phyloP scores from a whole-genome alignment of 2,797 vertebrate genomes.

The Manis javanica region DNA sequence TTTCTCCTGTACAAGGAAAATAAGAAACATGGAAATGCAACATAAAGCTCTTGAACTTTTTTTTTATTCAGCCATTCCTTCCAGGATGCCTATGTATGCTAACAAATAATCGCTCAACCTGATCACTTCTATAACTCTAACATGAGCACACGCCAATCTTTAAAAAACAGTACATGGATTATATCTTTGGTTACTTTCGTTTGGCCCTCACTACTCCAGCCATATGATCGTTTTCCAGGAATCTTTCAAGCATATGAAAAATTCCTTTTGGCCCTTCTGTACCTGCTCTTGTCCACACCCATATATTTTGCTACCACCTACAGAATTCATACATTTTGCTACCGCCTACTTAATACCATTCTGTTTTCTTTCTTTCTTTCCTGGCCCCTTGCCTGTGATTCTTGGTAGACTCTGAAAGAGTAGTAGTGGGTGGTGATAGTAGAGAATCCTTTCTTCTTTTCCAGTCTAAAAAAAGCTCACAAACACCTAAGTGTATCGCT shows the following conservation, averaged over 20 bases:
- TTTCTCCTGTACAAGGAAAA: slow-evolving; percentile 25
- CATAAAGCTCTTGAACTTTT: slow-evolving; percentile 30
- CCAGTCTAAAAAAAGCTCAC: slow-evolving; percentile 16
- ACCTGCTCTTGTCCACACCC: slow-evolving; percentile 36
- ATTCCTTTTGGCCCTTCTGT: slow-evolving; percentile 33
- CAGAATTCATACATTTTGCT: slow-evolving; percentile 58
- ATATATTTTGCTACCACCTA: slow-evolving; percentile 35
- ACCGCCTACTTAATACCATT: slow-evolving; percentile 56
- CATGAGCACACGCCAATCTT: slow-evolving; percentile 32
- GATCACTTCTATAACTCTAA: slow-evolving; percentile 40
- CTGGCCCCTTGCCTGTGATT: slow-evolving; percentile 53
- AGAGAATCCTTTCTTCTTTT: slow-evolving; percentile 25
- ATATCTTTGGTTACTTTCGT: slow-evolving; percentile 42
- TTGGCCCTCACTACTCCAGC: slow-evolving; percentile 49
- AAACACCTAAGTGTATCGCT: slow-evolving; percentile 18
- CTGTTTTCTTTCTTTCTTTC: slow-evolving; percentile 59
- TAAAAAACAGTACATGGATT: slow-evolving; percentile 28
- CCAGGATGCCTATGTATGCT: not conserved
- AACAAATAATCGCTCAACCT: slow-evolving; percentile 33
- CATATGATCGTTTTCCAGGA: slow-evolving; percentile 45
- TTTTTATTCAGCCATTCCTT: slow-evolving; percentile 42
- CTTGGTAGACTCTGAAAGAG: slow-evolving; percentile 54
- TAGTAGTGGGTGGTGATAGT: slow-evolving; percentile 12
- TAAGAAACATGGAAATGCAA: slow-evolving; percentile 44
- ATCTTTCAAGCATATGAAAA: slow-evolving; percentile 58